Base-by-base conservation (phyloP, 1,140 invertebrate genomes). In the Pseudomyrmex dendroicus region DNA sequence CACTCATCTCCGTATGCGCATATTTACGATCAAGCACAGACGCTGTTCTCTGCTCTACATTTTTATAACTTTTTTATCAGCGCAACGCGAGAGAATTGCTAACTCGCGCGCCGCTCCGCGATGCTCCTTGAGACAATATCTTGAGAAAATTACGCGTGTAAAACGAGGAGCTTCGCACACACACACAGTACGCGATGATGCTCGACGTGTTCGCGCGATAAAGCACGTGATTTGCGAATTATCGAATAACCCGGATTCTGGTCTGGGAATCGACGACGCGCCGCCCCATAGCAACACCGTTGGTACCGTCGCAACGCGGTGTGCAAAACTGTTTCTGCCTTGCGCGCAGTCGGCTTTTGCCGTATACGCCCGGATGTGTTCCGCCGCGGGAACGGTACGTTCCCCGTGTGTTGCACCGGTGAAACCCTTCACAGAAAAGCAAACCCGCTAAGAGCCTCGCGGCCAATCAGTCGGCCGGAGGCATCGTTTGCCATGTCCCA, bases 401-500 rank as follows among this genome's bases (percentile, higher is more conserved):
- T 46, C 15, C 52, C 9, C 13, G 13, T 52, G 35, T 35, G 35
- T 35, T 35, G 35, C 8, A 52, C 62, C 48, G 22, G n/a, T 48
- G 8, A 57, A 56, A 78, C 64, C 44, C 66, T 70, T 70, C 17
- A 13, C 35, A 17, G 74, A 59, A 70, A 78, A 10, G 52, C 70
- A 78, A 78, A 78, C 20, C 8, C 20, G 22, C 52, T 48, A 59
- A 78, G 64, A 78, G 15, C 64, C 35, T 17, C 17, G 4, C 5
- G 20, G 9, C 52, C 63, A 78, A 57, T 35, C 74, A 68, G 17
- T 67, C 59, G 54, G 17, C 54, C 56, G 72, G 20, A 44, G 56
- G 76, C 76, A 22, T 84, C 59, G 83, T 73, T 86, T 74, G 70
- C 83, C 68, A 85, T 66, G 35, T 22, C 25, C 35, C 50, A 35